Evolutionary conservation across 2,888 invertebrate species (phyloP).

Genomic region (Oscheius sp.): DNA sequence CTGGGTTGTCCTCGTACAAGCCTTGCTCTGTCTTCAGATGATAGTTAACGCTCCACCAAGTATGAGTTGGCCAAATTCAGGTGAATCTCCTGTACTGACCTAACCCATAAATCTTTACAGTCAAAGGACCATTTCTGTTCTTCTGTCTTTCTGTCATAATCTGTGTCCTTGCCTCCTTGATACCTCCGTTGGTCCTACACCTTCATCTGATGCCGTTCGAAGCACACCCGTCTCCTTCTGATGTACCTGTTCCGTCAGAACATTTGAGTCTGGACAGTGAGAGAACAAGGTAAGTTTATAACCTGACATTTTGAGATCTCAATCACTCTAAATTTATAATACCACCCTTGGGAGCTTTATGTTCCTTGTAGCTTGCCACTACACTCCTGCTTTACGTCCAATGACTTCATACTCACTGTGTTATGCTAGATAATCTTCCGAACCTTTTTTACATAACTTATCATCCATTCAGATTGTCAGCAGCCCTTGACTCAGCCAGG

Average conservation of each 20-base stretch:
- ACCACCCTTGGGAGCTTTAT: not conserved
- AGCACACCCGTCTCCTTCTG: slow-evolving; percentile 49
- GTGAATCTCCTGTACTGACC: not conserved
- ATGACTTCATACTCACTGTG: no score
- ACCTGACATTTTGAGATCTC: not conserved
- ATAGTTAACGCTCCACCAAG: not conserved
- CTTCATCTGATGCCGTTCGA: slow-evolving; percentile 41
- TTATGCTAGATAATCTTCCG: no score
- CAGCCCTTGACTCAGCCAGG: slow-evolving; percentile 51
- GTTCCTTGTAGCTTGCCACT: no score
- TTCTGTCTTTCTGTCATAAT: slow-evolving; percentile 8
- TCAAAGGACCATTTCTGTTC: slow-evolving; percentile 12
- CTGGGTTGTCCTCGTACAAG: slow-evolving; percentile 17
- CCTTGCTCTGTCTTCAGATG: slow-evolving; percentile 13
- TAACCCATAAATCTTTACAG: slow-evolving; percentile 1
- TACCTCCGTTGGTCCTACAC: slow-evolving; percentile 19
- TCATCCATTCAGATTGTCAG: slow-evolving; percentile 42
- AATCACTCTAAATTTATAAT: not conserved
- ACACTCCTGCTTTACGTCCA: no score
- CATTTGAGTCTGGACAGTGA: slow-evolving; percentile 56
- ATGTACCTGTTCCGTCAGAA: slow-evolving; percentile 49
- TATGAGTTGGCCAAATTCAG: slow-evolving; percentile 21
- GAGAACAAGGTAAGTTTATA: slow-evolving; percentile 42
- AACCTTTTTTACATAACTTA: not conserved
- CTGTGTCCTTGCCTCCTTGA: slow-evolving; percentile 21